Evolutionary conservation across 2,113 vertebrate genomes (phyloP).

Genomic region (Saguinus imperator): DNA sequence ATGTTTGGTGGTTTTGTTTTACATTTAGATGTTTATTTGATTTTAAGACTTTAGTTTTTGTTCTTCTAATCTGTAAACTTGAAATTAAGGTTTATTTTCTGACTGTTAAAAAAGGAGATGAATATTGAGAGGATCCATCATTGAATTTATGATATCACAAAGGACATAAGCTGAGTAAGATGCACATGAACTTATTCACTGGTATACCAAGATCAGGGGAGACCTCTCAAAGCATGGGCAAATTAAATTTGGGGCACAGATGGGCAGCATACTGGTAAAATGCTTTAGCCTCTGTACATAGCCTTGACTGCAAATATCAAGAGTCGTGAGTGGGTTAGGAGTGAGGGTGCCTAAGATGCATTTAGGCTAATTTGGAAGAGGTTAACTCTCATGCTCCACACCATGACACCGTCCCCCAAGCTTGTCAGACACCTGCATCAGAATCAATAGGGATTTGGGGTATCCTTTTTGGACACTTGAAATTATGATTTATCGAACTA

Average conservation of each 20-base stretch:
- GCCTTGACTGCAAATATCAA: neutral
- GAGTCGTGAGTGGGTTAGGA: neutral
- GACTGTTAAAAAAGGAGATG: neutral
- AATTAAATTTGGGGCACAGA: conserved; percentile 23
- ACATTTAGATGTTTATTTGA: neutral
- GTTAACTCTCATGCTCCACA: neutral
- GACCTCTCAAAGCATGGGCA: neutral
- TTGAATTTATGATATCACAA: conserved; percentile 34
- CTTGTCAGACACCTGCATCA: neutral
- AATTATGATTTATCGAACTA: neutral
- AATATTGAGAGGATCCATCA: neutral
- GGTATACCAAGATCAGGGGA: neutral
- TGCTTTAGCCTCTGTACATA: neutral
- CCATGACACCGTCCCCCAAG: neutral
- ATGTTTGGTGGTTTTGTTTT: neutral
- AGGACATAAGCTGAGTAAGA: neutral
- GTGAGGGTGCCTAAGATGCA: neutral
- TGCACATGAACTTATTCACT: neutral
- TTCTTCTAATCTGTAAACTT: conserved; percentile 33
- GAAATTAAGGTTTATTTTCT: neutral
- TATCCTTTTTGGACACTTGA: neutral
- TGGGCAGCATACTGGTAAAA: neutral
- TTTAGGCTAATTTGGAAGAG: neutral
- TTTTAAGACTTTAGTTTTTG: conserved; percentile 9
- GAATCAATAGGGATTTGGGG: neutral